These are phyloP conservation scores for Conomelus anceps DNA, from an alignment of 2,888 invertebrate species.

Conservation along the genomic window DNA sequence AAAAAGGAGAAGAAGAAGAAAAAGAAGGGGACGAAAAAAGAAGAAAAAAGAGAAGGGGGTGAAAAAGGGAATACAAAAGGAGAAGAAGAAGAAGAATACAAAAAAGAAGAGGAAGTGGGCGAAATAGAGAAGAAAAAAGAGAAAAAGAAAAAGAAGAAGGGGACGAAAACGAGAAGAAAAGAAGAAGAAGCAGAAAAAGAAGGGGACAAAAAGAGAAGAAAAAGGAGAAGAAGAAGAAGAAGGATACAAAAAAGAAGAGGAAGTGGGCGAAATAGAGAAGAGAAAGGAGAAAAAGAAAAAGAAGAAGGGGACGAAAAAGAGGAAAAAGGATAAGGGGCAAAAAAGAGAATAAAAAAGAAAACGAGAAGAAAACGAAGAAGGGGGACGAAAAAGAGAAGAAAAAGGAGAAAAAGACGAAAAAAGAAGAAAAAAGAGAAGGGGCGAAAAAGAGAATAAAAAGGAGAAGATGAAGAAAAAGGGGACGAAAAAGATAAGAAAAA, in stretches of 20 bases:
- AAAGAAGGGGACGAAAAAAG: no score
- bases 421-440: neutral
- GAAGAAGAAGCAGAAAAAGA: neutral
- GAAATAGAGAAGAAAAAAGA: no score
- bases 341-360: neutral
- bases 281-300: neutral
- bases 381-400: neutral
- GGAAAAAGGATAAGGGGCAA: neutral
- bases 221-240: no score
- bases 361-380: neutral
- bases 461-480: neutral
- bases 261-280: neutral
- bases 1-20: no score
- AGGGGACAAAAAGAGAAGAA: no score
- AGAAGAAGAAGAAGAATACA: no score
- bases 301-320: neutral
- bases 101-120: no score
- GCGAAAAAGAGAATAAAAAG: neutral
- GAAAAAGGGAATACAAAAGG: no score
- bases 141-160: no score
- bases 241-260: no score
- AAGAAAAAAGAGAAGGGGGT: no score
- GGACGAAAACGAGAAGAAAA: neutral
- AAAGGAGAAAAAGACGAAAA: neutral
- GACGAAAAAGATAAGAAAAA: neutral